phyloP scores from a whole-genome alignment of 2,888 invertebrate genomes.

The Lasioglossum leucozonium region DNA sequence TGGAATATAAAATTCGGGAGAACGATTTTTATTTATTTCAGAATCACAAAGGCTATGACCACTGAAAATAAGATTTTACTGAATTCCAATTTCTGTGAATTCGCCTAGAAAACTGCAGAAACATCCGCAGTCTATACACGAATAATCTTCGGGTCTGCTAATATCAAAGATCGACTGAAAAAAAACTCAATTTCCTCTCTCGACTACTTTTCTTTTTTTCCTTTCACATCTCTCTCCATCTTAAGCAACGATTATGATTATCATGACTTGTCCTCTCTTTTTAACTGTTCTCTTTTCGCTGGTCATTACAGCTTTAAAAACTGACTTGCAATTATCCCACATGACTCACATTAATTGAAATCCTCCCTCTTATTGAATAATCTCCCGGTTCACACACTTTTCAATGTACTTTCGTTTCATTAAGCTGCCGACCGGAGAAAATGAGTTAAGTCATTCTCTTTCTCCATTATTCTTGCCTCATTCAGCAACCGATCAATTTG shows the following conservation, averaged over 20 bases:
- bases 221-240: not conserved
- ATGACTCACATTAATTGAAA: not conserved
- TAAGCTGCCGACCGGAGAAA: not conserved
- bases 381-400: not conserved
- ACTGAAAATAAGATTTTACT: no score
- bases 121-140: no score
- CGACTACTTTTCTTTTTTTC: not conserved
- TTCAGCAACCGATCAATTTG: not conserved
- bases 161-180: not conserved
- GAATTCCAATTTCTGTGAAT: no score
- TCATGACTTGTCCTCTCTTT: not conserved
- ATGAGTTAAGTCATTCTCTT: not conserved
- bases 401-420: not conserved
- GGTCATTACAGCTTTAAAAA: not conserved
- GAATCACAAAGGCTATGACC: no score
- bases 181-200: not conserved
- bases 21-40: no score
- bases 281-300: not conserved
- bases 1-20: no score
- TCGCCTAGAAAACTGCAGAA: no score
- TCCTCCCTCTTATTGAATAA: conserved; percentile 11
- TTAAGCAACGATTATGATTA: not conserved
- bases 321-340: conserved; percentile 2
- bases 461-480: not conserved
- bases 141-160: no score